Conservation (phyloP, 2,797 vertebrate genomes). For the Tenualosa thibaudeaui region DNA sequence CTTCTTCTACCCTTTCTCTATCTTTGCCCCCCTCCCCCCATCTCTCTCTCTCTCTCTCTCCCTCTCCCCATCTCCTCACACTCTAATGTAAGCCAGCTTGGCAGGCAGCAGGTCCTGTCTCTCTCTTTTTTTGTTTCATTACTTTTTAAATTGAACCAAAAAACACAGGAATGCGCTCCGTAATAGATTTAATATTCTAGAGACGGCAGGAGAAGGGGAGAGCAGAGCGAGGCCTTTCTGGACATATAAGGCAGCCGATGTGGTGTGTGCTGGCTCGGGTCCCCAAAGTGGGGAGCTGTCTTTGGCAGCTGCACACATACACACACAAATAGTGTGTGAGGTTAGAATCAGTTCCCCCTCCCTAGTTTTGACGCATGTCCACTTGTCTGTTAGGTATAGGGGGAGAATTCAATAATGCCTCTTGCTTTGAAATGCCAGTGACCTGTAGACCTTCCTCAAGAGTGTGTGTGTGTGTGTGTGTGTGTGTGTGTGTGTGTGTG, state of each 20-base stretch:
- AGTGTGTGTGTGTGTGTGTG: constrained; percentile 50
- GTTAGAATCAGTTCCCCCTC: background rate
- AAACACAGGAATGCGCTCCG: constrained; percentile 66
- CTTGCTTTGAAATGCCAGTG: constrained; percentile 13
- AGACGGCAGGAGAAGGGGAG: constrained; percentile 34
- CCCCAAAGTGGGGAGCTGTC: constrained; percentile 30
- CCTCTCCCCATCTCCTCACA: background rate
- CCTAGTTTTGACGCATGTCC: background rate
- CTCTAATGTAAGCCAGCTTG: constrained; percentile 60
- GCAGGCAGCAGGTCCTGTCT: constrained; percentile 54
- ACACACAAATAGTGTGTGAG: background rate
- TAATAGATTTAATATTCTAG: constrained; percentile 66
- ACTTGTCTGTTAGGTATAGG: background rate
- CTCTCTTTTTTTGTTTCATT: constrained; percentile 32
- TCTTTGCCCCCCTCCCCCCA: background rate
- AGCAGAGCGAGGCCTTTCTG: constrained; percentile 48
- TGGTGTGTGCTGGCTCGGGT: constrained; percentile 46
- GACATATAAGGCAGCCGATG: constrained; percentile 53
- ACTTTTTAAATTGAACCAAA: constrained; percentile 46
- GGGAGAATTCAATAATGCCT: background rate
- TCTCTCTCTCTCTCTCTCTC: constrained; percentile 24
- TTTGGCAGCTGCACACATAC: constrained; percentile 39
- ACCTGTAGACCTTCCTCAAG: constrained; percentile 11
- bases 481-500: constrained; percentile 24
- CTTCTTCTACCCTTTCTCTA: background rate